Evolutionary conservation across 1,140 invertebrate species (phyloP).

Genomic region (Oscheius sp.): DNA sequence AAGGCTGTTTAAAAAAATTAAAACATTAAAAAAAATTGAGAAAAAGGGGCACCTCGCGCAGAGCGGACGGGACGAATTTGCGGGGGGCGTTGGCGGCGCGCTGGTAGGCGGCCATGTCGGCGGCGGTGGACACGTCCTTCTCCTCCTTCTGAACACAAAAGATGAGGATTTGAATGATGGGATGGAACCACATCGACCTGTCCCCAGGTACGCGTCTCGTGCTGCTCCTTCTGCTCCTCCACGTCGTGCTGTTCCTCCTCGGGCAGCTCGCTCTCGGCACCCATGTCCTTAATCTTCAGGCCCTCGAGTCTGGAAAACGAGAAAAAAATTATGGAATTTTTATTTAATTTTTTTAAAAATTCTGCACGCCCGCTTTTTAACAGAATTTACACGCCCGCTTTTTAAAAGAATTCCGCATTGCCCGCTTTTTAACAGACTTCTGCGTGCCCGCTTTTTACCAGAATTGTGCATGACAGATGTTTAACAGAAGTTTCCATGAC

Average conservation of each 20-base stretch:
- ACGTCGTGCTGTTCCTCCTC: slow-evolving; percentile 27
- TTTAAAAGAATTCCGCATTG: no score
- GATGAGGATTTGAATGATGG: not conserved
- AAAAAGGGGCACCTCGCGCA: not conserved
- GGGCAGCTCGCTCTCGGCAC: slow-evolving; percentile 16
- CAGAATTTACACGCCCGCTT: no score
- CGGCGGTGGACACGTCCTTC: not conserved
- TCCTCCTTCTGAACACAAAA: not conserved
- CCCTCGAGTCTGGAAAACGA: slow-evolving; percentile 28
- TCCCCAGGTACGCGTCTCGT: slow-evolving; percentile 22
- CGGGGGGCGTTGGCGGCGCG: not conserved
- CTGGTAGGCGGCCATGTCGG: slow-evolving; percentile 13
- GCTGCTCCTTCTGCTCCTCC: slow-evolving; percentile 19
- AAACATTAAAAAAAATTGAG: not conserved
- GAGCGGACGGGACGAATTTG: not conserved
- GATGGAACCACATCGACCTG: not conserved
- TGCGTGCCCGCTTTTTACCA: no score
- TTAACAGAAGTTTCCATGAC: no score
- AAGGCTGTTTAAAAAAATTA: not conserved
- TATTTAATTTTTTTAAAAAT: no score
- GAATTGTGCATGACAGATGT: no score
- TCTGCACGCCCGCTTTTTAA: no score
- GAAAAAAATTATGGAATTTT: not conserved
- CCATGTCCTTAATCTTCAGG: slow-evolving; percentile 36
- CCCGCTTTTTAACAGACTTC: no score